phyloP scores from a whole-genome alignment of 37 sponge, comb jelly and placozoan genomes.

The Hexactinellida sp. region DNA sequence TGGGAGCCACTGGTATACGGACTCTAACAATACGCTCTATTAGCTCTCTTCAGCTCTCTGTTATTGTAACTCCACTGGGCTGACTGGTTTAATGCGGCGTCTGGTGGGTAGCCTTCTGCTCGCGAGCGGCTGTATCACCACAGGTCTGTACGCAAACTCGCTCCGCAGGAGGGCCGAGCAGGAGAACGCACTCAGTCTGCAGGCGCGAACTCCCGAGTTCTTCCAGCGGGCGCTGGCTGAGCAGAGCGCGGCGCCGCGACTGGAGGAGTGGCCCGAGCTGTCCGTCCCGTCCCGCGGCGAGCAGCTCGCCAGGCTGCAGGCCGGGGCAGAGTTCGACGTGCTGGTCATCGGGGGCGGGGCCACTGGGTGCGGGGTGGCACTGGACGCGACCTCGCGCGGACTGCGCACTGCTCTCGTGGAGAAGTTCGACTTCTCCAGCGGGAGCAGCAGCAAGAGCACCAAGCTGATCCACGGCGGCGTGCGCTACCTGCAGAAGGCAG shows the following conservation, averaged over 20 bases:
- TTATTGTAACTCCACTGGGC: too few relatives aligned
- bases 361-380: slow-evolving; percentile 88
- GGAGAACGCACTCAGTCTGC: not conserved
- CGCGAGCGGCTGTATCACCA: not conserved
- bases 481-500: slow-evolving; percentile 90
- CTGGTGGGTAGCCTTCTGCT: not conserved
- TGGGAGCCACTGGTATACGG: too few relatives aligned
- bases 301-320: slow-evolving; percentile 40
- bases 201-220: not conserved
- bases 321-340: slow-evolving; percentile 69
- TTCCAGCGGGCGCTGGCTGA: not conserved
- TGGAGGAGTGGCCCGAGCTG: slow-evolving; percentile 2
- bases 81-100: not conserved
- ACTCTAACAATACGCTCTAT: too few relatives aligned
- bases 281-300: slow-evolving; percentile 20
- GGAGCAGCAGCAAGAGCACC: slow-evolving; percentile 93
- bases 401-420: slow-evolving; percentile 85
- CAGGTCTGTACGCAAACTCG: not conserved
- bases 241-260: not conserved
- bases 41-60: too few relatives aligned
- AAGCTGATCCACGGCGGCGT: slow-evolving; percentile 99
- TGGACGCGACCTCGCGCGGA: slow-evolving; percentile 83
- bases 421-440: slow-evolving; percentile 86
- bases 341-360: slow-evolving; percentile 96
- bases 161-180: not conserved